Conservation (phyloP, 2,888 invertebrate genomes). For the Tanytarsus gracilentus region DNA sequence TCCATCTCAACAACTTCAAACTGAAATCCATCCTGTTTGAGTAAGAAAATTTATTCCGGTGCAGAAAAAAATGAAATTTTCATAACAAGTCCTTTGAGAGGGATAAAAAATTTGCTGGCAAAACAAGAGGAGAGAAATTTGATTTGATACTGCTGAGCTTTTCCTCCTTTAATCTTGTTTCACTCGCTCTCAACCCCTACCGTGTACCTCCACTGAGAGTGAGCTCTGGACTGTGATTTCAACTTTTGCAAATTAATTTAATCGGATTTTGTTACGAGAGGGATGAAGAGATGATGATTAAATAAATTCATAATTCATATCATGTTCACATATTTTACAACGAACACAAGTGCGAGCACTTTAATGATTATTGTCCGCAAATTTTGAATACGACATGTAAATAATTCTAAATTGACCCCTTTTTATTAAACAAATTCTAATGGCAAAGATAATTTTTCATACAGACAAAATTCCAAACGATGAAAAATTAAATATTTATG, state of each 20-base stretch:
- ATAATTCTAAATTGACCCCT: neutral
- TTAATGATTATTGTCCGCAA: conserved; percentile 2
- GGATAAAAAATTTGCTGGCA: neutral
- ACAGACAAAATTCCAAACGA: neutral
- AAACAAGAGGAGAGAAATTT: neutral
- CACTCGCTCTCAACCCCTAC: neutral
- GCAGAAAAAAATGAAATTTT: neutral
- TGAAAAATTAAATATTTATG: conserved; percentile 25
- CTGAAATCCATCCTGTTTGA: conserved; percentile 13
- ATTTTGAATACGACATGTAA: neutral
- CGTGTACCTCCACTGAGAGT: neutral
- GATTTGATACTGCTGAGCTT: neutral
- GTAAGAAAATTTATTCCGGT: neutral
- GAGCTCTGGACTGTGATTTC: neutral
- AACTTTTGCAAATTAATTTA: conserved; percentile 22
- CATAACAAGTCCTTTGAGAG: conserved; percentile 27
- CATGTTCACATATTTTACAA: neutral
- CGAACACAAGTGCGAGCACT: neutral
- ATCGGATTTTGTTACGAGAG: conserved; percentile 7
- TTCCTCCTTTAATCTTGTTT: no score
- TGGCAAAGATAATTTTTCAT: no score
- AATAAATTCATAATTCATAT: conserved; percentile 14
- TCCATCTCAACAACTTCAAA: neutral
- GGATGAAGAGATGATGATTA: conserved; percentile 4
- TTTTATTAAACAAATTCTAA: no score